Evolutionary conservation across 1,140 invertebrate genomes (phyloP).

Genomic region (Agrypnia vestita): DNA sequence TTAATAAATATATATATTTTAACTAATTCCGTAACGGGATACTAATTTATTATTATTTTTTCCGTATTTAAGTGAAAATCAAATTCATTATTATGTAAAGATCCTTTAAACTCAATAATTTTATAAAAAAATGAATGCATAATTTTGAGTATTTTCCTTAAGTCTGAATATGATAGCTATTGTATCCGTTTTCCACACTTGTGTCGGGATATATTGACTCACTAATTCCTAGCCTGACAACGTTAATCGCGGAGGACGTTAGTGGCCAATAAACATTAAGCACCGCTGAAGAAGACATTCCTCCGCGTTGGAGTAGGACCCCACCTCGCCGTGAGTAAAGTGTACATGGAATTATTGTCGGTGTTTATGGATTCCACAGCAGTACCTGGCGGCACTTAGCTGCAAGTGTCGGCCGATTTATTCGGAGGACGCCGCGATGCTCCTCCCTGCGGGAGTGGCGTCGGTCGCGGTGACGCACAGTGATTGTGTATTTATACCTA

Average conservation of each 20-base stretch:
- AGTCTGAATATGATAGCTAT: too few relatives aligned
- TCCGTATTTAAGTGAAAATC: too few relatives aligned
- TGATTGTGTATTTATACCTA: too few relatives aligned
- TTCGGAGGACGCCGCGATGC: conserved; percentile 47
- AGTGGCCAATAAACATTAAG: conserved; percentile 45
- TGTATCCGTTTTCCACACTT: conserved; percentile 7
- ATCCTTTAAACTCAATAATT: too few relatives aligned
- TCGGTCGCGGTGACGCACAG: conserved; percentile 18
- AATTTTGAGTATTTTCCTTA: too few relatives aligned
- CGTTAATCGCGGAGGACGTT: conserved; percentile 37
- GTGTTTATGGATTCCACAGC: conserved; percentile 57
- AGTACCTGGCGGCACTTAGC: conserved; percentile 56
- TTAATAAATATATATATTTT: too few relatives aligned
- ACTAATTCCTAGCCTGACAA: conserved; percentile 43
- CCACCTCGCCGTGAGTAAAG: conserved; percentile 45
- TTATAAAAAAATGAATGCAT: too few relatives aligned
- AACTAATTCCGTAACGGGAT: too few relatives aligned
- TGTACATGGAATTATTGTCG: conserved; percentile 56
- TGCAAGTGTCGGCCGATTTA: conserved; percentile 60
- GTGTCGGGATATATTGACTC: conserved; percentile 34
- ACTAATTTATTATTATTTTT: too few relatives aligned
- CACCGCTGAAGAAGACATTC: conserved; percentile 38
- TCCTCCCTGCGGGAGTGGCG: conserved; percentile 13
- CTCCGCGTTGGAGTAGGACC: conserved; percentile 10
- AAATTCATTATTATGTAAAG: too few relatives aligned